Conservation (phyloP, 1,140 invertebrate species). For the Drosophila bocqueti region DNA sequence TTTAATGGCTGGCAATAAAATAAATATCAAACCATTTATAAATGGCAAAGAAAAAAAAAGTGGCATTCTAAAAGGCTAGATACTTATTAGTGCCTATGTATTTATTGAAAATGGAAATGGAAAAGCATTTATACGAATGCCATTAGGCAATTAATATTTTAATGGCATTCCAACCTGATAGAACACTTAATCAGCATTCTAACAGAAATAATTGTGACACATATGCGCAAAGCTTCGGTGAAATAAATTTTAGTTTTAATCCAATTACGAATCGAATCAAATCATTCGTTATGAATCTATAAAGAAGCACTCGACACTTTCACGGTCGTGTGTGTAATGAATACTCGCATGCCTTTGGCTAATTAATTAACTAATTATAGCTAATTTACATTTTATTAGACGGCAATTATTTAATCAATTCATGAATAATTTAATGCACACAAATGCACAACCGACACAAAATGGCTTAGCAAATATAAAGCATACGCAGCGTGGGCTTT, state of each 20-base stretch:
- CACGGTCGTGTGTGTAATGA: constrained; percentile 17
- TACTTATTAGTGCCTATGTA: constrained; percentile 12
- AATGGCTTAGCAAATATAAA: constrained; percentile 53
- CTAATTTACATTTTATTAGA: constrained; percentile 72
- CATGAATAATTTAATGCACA: constrained; percentile 55
- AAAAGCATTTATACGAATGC: constrained; percentile 22
- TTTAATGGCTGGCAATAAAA: constrained; percentile 42
- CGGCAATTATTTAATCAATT: constrained; percentile 68
- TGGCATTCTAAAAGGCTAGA: constrained; percentile 4
- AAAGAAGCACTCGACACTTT: constrained; percentile 30
- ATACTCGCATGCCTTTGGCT: constrained; percentile 32
- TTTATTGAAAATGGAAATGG: constrained; percentile 22
- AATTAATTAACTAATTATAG: constrained; percentile 72
- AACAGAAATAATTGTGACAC: constrained; percentile 16
- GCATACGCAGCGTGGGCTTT: constrained; percentile 36
- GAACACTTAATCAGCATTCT: constrained; percentile 3
- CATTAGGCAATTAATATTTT: constrained; percentile 9
- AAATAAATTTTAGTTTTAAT: constrained; percentile 32
- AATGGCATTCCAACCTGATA: constrained; percentile 8
- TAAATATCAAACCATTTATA: constrained; percentile 26
- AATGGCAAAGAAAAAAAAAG: background rate
- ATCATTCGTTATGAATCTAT: constrained; percentile 23
- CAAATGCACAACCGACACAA: constrained; percentile 23
- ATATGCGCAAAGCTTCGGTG: background rate
- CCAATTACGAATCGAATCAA: constrained; percentile 35